phyloP scores from a whole-genome alignment of 2,888 invertebrate species.

The Esperia sulphurella region DNA sequence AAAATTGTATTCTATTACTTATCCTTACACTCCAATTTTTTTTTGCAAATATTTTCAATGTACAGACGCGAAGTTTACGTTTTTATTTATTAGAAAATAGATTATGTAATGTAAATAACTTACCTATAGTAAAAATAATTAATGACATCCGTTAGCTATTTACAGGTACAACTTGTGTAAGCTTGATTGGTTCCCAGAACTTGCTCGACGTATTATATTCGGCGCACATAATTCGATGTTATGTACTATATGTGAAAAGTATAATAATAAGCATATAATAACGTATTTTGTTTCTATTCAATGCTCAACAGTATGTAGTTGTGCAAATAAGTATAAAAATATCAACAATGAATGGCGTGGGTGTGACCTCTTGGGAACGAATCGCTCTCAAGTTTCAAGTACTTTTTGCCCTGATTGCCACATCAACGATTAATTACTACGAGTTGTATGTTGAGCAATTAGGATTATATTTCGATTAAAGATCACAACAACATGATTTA shows the following conservation, averaged over 20 bases:
- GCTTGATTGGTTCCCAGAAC: not conserved
- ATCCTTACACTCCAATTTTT: no score
- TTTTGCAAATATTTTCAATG: no score
- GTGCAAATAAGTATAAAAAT: conserved; percentile 22
- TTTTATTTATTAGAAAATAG: no score
- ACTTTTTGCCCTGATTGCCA: conserved; percentile 20
- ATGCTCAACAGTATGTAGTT: conserved; percentile 9
- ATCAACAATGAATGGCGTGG: conserved; percentile 24
- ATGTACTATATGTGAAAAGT: conserved; percentile 20
- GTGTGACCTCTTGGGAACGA: conserved; percentile 26
- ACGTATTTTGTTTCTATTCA: not conserved
- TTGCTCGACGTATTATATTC: not conserved
- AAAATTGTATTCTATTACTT: no score
- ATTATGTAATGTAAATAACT: no score
- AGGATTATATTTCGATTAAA: conserved; percentile 10
- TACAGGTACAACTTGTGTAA: no score
- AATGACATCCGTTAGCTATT: no score
- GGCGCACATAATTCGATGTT: not conserved
- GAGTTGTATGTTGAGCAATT: not conserved
- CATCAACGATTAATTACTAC: conserved; percentile 19
- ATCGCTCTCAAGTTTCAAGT: conserved; percentile 11
- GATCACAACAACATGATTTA: no score
- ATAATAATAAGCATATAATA: conserved; percentile 14
- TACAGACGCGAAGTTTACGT: no score
- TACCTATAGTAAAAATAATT: no score